Evolutionary conservation across 2,888 invertebrate genomes (phyloP).

Genomic region (Chesias legatella): DNA sequence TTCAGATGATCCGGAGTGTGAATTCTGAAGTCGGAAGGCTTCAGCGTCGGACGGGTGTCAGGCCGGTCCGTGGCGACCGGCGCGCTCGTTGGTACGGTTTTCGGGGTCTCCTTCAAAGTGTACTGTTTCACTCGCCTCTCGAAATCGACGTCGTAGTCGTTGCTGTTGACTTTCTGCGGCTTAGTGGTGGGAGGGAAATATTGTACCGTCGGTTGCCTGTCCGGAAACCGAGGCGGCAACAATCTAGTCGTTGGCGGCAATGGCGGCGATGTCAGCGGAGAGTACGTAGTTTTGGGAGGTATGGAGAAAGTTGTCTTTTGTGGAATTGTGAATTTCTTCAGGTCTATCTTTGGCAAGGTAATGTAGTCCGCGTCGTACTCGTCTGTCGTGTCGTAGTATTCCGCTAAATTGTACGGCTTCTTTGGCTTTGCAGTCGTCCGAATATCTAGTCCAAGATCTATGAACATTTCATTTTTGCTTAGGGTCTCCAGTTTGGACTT

Average conservation of each 20-base stretch:
- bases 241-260: conserved; percentile 30
- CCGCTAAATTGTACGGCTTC: conserved; percentile 44
- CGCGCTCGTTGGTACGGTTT: conserved; percentile 1
- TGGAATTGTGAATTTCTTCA: conserved; percentile 50
- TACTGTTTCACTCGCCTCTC: conserved; percentile 47
- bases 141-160: conserved; percentile 46
- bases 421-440: conserved; percentile 40
- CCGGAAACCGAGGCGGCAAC: conserved; percentile 36
- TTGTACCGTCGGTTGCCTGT: conserved; percentile 59
- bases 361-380: conserved; percentile 61
- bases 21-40: conserved; percentile 8
- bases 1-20: conserved; percentile 17
- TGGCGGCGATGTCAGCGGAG: conserved; percentile 27
- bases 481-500: conserved; percentile 20
- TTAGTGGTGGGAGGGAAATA: conserved; percentile 61
- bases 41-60: conserved; percentile 7
- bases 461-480: conserved; percentile 25
- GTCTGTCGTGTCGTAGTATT: conserved; percentile 59
- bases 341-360: conserved; percentile 55
- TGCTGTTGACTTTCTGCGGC: conserved; percentile 38
- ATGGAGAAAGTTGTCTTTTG: conserved; percentile 1
- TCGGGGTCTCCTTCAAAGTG: conserved; percentile 28
- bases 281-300: conserved; percentile 20
- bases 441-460: conserved; percentile 19
- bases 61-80: conserved; percentile 15